Conservation (phyloP, 30 jellyfish, hydroid and myxozoan species). For the Haliclystus octoradiatus region DNA sequence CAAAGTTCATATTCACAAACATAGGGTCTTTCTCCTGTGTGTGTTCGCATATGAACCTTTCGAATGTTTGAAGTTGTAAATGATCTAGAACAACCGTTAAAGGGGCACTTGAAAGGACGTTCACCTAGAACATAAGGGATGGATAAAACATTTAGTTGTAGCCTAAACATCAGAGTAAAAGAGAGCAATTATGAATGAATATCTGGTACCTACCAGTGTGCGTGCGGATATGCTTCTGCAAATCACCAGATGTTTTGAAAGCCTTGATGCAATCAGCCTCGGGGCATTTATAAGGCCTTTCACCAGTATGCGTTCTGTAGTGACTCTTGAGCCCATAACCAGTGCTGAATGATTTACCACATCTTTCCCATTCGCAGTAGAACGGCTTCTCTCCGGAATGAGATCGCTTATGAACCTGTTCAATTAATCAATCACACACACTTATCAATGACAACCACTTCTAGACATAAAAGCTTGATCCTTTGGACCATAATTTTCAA, state of each 20-base stretch:
- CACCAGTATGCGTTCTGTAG: constrained; percentile 95
- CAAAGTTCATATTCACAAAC: constrained; percentile 87
- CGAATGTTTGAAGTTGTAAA: constrained; percentile 92
- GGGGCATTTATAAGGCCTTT: constrained; percentile 91
- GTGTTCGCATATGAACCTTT: constrained; percentile 89
- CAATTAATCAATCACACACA: not conserved
- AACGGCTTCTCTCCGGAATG: constrained; percentile 97
- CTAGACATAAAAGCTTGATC: too few species aligned
- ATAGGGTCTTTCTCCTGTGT: constrained; percentile 95
- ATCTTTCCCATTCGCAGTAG: constrained; percentile 88
- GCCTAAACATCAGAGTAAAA: not conserved
- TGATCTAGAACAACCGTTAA: constrained; percentile 84
- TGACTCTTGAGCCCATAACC: constrained; percentile 98
- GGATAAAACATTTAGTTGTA: not conserved
- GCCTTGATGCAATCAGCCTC: constrained; percentile 79
- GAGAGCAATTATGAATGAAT: not conserved
- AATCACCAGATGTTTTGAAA: constrained; percentile 94
- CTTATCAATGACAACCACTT: not conserved
- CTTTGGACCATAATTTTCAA: too few species aligned
- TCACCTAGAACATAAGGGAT: constrained; percentile 46
- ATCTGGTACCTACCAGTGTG: constrained; percentile 71
- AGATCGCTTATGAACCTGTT: constrained; percentile 76
- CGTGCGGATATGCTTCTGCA: constrained; percentile 93
- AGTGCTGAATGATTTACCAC: constrained; percentile 90
- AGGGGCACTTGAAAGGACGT: constrained; percentile 81